Evolutionary conservation across 2,113 vertebrate genomes (phyloP).

Genomic region (Mesembrinibis cayennensis): DNA sequence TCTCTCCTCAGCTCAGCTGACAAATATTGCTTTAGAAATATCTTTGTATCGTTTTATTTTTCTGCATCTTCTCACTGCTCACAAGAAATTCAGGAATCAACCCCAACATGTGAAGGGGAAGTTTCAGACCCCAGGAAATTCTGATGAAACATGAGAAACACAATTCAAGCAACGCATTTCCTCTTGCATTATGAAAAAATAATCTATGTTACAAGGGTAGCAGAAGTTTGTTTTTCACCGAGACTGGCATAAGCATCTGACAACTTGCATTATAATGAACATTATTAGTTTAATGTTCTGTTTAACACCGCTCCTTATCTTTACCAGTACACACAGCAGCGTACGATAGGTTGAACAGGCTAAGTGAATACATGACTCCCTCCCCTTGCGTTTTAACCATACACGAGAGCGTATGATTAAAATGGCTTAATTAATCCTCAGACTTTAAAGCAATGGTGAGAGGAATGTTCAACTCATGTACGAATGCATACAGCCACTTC

Average conservation of each 20-base stretch:
- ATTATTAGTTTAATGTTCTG: neutral
- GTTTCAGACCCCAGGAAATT: neutral
- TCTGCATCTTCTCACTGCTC: neutral
- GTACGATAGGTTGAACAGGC: neutral
- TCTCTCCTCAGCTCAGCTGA: neutral
- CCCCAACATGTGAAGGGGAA: neutral
- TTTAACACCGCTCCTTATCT: slow-evolving; percentile 6
- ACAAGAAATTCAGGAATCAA: neutral
- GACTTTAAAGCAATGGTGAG: neutral
- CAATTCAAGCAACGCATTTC: neutral
- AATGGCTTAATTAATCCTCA: slow-evolving; percentile 6
- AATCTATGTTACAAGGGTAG: neutral
- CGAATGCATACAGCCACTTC: neutral
- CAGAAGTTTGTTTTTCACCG: neutral
- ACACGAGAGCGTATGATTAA: neutral
- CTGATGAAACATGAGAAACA: neutral
- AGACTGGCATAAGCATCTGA: neutral
- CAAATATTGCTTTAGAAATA: neutral
- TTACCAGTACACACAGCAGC: neutral
- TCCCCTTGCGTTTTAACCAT: neutral
- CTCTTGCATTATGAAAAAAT: neutral
- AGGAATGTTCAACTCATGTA: neutral
- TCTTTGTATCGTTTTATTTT: neutral
- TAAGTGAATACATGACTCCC: neutral
- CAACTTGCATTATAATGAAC: neutral